These are phyloP conservation scores for Chroicocephalus ridibundus DNA, from an alignment of 2,113 vertebrate species.

Conservation along the genomic window DNA sequence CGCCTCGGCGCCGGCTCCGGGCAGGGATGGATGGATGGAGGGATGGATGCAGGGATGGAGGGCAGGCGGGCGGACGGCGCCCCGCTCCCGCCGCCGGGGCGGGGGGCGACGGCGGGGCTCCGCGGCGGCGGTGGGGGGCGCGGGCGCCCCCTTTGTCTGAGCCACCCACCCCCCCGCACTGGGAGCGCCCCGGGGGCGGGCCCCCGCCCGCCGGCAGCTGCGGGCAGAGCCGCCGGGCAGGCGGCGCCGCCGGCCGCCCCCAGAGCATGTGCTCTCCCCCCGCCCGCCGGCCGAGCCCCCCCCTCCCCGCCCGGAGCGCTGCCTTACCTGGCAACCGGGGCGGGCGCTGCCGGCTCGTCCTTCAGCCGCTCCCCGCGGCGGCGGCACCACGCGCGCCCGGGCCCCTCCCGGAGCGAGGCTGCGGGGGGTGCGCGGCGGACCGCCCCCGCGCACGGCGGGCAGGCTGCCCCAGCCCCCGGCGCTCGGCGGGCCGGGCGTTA, in stretches of 20 bases:
- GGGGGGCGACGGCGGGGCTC: not conserved
- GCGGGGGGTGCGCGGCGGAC: conserved; percentile 44
- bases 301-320: not conserved
- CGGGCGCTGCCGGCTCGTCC: conserved; percentile 23
- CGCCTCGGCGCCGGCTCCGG: not conserved
- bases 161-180: not conserved
- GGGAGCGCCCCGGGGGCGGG: not conserved
- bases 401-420: conserved; percentile 56
- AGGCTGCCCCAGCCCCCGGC: conserved; percentile 39
- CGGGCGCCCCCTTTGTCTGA: not conserved
- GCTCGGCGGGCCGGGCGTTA: conserved; percentile 34
- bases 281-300: not conserved
- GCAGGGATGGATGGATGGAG: not conserved
- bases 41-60: not conserved
- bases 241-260: not conserved
- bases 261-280: conserved; percentile 26
- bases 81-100: not conserved
- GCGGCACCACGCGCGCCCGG: not conserved
- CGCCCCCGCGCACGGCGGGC: conserved; percentile 33
- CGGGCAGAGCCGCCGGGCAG: not conserved
- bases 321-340: conserved; percentile 70
- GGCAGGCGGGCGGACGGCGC: not conserved
- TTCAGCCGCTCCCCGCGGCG: conserved; percentile 19
- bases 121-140: not conserved
- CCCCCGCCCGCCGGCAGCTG: not conserved